phyloP scores from a whole-genome alignment of 2,797 vertebrate species.

The Ciconia nigra region DNA sequence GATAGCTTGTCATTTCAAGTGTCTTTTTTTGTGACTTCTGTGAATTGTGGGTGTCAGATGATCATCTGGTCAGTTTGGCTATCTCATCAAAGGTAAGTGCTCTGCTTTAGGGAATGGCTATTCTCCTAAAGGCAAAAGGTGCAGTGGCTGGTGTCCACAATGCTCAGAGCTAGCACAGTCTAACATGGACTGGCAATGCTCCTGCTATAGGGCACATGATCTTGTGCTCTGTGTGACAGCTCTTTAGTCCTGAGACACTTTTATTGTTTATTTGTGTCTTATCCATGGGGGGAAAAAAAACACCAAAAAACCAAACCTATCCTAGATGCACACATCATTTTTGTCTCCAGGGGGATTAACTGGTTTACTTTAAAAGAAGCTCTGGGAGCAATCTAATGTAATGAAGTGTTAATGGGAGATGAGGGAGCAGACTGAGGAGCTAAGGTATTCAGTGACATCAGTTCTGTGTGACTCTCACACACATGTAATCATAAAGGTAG shows the following conservation, averaged over 20 bases:
- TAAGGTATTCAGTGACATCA: not conserved
- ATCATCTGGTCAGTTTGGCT: not conserved
- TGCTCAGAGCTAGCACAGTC: not conserved
- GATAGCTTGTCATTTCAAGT: not conserved
- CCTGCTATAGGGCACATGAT: not conserved
- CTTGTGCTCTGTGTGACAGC: not conserved
- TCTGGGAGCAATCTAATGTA: not conserved
- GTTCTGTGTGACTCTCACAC: not conserved
- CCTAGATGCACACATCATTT: not conserved
- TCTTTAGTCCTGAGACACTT: not conserved
- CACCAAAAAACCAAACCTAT: not conserved
- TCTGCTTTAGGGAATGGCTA: not conserved
- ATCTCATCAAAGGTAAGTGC: not conserved
- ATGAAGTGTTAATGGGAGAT: not conserved
- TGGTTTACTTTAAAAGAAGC: not conserved
- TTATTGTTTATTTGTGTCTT: not conserved
- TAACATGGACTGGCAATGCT: not conserved
- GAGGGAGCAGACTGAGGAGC: not conserved
- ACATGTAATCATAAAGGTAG: not conserved
- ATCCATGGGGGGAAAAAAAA: rapidly evolving
- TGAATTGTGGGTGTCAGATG: not conserved
- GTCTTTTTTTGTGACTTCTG: not conserved
- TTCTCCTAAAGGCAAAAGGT: not conserved
- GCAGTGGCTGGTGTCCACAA: not conserved
- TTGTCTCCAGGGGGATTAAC: not conserved